Evolutionary conservation across 92 coral and sea anemone species (phyloP), one percentile per base, ranked within the genome.

Genomic region (Parazoanthus darwini): DNA sequence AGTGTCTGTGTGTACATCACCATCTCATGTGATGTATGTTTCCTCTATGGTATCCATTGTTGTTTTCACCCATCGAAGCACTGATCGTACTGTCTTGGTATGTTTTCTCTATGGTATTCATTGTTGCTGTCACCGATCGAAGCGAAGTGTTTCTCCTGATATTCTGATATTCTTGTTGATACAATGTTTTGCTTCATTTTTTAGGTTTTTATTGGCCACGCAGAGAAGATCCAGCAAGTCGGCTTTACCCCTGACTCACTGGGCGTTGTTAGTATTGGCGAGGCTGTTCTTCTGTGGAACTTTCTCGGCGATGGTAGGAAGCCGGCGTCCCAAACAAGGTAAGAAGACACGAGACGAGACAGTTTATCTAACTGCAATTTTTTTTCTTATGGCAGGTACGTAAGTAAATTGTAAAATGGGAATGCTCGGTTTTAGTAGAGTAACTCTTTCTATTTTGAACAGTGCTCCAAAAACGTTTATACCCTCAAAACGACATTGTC

Each of bases 161-260:
- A 29, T 29, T 29, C 33, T 29, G 33, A 29, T 29, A 29, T 63
- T 63, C 26, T 46, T 84, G 68, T 65, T n/a, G 22, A 70, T 42
- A 11, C 5, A 14, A 29, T 26, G 3, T 80, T 82, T 81, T 50
- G n/a, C 70, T 7, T 63, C 25, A 4, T 56, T 76, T 33, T 70
- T 9, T 74, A 97, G 99, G 98, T 97, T 39, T 97, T 95, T 86
- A 97, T 97, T 80, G 99, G 99, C 56, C 99, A 97, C 72, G 93
- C 98, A 50, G 98, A 97, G 58, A 87, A 90, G 8, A 93, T 97
- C 89, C 94, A 86, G 82, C 96, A 95, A 77, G 88, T 95, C 10
- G 44, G 92, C 15, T 97, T 97, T 76, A 94, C 98, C 7, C 98
- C 99, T 11, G 98, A 94, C 74, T 88, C 92, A 22, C 94, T 86